Evolutionary conservation across 1,140 invertebrate genomes (phyloP).

Genomic region (Antheraea mylitta): DNA sequence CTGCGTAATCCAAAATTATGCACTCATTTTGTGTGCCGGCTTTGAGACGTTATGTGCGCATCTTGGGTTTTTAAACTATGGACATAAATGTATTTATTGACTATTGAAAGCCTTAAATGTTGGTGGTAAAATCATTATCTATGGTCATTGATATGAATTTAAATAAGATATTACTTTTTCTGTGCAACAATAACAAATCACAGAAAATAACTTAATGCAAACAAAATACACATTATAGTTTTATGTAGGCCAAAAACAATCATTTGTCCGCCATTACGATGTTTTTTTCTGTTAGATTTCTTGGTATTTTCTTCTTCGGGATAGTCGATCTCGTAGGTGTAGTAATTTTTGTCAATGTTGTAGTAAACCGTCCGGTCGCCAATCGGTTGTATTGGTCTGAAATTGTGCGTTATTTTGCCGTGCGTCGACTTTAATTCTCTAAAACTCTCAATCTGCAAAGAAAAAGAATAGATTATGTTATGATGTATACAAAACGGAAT

Average conservation of each 20-base stretch:
- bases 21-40: no score
- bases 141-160: no score
- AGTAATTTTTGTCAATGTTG: slow-evolving; percentile 74
- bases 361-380: slow-evolving; percentile 82
- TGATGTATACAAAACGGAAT: not conserved
- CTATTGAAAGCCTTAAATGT: no score
- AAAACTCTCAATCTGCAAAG: slow-evolving; percentile 85
- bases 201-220: not conserved
- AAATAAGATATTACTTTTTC: no score
- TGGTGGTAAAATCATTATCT: no score
- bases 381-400: slow-evolving; percentile 87
- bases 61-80: no score
- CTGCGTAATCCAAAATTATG: no score
- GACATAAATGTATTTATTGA: no score
- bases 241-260: not conserved
- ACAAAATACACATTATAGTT: not conserved
- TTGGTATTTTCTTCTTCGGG: slow-evolving; percentile 33
- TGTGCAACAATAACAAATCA: not conserved
- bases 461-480: slow-evolving; percentile 14
- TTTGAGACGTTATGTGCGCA: no score
- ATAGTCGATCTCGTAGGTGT: slow-evolving; percentile 64
- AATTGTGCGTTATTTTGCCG: slow-evolving; percentile 86
- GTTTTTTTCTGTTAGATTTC: slow-evolving; percentile 36
- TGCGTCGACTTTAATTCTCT: slow-evolving; percentile 83
- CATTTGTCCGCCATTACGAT: slow-evolving; percentile 25